phyloP scores from a whole-genome alignment of 2,797 vertebrate species.

The Scyliorhinus canicula region DNA sequence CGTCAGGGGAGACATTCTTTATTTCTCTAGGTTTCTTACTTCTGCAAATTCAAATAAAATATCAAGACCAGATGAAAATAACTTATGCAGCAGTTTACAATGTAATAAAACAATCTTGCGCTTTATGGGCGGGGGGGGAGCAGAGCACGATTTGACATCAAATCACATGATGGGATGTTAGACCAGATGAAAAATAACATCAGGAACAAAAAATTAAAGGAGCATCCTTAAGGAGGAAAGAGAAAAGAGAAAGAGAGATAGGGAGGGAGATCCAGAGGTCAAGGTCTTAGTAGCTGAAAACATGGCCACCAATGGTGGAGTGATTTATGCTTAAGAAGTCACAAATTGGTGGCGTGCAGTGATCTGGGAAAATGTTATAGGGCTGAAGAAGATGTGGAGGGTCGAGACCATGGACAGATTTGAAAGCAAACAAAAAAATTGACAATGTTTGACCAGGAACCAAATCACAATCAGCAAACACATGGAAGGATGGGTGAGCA shows the following conservation, averaged over 20 bases:
- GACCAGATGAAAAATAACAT: not conserved
- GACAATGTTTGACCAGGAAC: not conserved
- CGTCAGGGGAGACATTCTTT: conserved; percentile 63
- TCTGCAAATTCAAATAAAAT: conserved; percentile 52
- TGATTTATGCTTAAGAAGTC: not conserved
- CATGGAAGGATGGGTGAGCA: not conserved
- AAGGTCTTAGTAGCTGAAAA: too few relatives aligned
- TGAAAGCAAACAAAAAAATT: not conserved
- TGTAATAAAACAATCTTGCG: not conserved
- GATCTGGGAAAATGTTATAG: not conserved
- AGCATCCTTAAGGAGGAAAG: not conserved
- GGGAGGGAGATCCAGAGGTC: not conserved
- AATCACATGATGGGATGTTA: not conserved
- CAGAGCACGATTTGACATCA: not conserved
- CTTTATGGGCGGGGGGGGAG: not conserved
- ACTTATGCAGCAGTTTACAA: not conserved
- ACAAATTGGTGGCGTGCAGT: not conserved
- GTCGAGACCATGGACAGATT: not conserved
- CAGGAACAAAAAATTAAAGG: not conserved
- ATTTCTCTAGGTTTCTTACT: conserved; percentile 62
- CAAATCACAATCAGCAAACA: too few relatives aligned
- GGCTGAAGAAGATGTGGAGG: not conserved
- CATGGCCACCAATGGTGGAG: too few relatives aligned
- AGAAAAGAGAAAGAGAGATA: not conserved
- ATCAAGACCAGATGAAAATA: not conserved